Evolutionary conservation across 2,888 invertebrate species (phyloP), one percentile per base, ranked within the genome.

Genomic region (Pteria penguin): DNA sequence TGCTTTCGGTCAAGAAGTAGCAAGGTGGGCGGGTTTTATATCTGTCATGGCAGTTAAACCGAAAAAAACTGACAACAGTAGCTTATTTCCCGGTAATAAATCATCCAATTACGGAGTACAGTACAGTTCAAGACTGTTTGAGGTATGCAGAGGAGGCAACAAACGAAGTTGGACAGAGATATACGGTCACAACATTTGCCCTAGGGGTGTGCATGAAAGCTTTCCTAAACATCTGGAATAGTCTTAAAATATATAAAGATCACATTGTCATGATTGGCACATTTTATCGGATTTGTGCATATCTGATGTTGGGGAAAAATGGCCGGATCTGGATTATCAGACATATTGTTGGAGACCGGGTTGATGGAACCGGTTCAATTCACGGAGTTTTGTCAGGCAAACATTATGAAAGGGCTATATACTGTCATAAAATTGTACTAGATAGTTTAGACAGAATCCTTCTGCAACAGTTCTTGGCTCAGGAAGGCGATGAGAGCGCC

Each of bases 41-140:
- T 85, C 84, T 8, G 45, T 65, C 18, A 80, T 75, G 29, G 82
- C 82, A 8, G 54, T 11, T 24, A 33, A 8, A 29, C 82, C 84
- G 14, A 27, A n/a, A 4, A n/a, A 58, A 57, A 8, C 67, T 80
- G 55, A 82, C 82, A 31, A 80, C 78, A 27, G 82, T 82, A 22
- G 82, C 81, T 26, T 84, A 84, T 45, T 84, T 79, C 61, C 80
- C 79, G 8, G 81, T 83, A 2, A 82, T 84, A 8, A 69, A 76
- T 31, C 61, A 69, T 26, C 82, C 82, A 14, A 83, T 84, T 24
- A 84, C 82, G 33, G 82, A 82, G 2, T 81, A 78, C 61, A 81
- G 32, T 52, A 76, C 78, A 14, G 81, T 82, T 4, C 75, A 83
- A 36, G 79, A 82, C 54, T 80, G 80, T 26, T 54, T 80, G 22